Percentiles rank a stretch among this genome's conserved stretches.
phyloP scores from a whole-genome alignment of 2,888 invertebrate species.

The Carabus problematicus region DNA sequence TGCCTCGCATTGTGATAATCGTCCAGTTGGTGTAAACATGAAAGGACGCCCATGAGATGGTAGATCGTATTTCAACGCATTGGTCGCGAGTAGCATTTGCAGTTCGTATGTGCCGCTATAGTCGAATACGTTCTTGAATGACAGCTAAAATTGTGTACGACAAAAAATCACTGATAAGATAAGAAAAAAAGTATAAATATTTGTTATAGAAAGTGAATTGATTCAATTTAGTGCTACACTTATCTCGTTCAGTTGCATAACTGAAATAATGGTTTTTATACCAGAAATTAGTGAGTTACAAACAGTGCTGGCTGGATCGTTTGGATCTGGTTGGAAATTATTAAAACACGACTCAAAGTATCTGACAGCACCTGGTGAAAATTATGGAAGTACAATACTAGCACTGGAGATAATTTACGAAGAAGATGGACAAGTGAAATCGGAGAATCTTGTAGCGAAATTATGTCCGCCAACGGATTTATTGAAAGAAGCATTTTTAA shows the following conservation, averaged over 20 bases:
- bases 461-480: slow-evolving; percentile 64
- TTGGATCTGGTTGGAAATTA: slow-evolving; percentile 27
- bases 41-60: too few relatives aligned
- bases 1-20: too few relatives aligned
- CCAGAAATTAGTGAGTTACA: slow-evolving; percentile 25
- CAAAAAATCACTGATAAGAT: too few relatives aligned
- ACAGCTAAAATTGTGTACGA: too few relatives aligned
- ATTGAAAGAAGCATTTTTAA: slow-evolving; percentile 63
- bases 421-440: slow-evolving; percentile 50
- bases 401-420: slow-evolving; percentile 56
- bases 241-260: not conserved
- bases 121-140: too few relatives aligned
- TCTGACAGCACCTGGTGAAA: slow-evolving; percentile 56
- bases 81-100: too few relatives aligned
- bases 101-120: too few relatives aligned
- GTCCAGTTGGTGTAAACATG: too few relatives aligned
- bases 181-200: too few relatives aligned
- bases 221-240: not conserved
- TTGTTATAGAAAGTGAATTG: too few relatives aligned
- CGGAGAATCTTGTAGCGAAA: slow-evolving; percentile 64
- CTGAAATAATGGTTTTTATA: slow-evolving; percentile 1
- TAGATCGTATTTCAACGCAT: too few relatives aligned
- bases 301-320: slow-evolving; percentile 5
- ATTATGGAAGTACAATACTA: slow-evolving; percentile 68
- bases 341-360: slow-evolving; percentile 25